Evolutionary conservation across 2,888 invertebrate genomes (phyloP).

Genomic region (Tineola bisselliella): DNA sequence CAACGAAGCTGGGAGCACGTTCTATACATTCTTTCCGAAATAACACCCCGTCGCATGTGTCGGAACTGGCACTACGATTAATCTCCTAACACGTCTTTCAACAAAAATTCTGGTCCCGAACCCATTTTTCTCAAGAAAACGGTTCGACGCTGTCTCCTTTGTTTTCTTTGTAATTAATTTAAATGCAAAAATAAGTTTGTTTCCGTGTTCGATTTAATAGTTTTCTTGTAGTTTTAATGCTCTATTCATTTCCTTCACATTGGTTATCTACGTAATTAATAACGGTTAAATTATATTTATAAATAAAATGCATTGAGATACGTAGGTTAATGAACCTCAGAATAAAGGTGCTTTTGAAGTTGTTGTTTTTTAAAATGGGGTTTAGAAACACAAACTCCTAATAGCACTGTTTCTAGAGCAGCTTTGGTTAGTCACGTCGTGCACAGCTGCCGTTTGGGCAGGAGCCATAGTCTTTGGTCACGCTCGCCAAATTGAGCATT

Average conservation of each 20-base stretch:
- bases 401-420: slow-evolving; percentile 5
- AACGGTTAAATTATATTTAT: too few relatives aligned
- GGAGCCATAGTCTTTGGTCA: slow-evolving; percentile 25
- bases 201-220: slow-evolving; percentile 1
- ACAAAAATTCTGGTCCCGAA: slow-evolving; percentile 14
- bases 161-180: slow-evolving; percentile 10
- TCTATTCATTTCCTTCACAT: neutral
- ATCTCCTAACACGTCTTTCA: slow-evolving; percentile 48
- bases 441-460: slow-evolving; percentile 27
- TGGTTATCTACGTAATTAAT: too few relatives aligned
- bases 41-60: slow-evolving; percentile 54
- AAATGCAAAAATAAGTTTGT: slow-evolving; percentile 11
- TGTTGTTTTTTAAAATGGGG: neutral
- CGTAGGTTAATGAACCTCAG: neutral
- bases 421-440: slow-evolving; percentile 24
- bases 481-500: slow-evolving; percentile 31
- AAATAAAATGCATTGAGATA: too few relatives aligned
- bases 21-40: slow-evolving; percentile 58
- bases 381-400: neutral
- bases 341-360: neutral
- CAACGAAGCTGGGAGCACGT: slow-evolving; percentile 50
- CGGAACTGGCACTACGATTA: slow-evolving; percentile 38
- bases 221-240: neutral
- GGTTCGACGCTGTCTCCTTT: slow-evolving; percentile 4
- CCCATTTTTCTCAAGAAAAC: slow-evolving; percentile 11